Evolutionary conservation across 2,113 vertebrate species (phyloP).

Genomic region (Nipponia nippon): DNA sequence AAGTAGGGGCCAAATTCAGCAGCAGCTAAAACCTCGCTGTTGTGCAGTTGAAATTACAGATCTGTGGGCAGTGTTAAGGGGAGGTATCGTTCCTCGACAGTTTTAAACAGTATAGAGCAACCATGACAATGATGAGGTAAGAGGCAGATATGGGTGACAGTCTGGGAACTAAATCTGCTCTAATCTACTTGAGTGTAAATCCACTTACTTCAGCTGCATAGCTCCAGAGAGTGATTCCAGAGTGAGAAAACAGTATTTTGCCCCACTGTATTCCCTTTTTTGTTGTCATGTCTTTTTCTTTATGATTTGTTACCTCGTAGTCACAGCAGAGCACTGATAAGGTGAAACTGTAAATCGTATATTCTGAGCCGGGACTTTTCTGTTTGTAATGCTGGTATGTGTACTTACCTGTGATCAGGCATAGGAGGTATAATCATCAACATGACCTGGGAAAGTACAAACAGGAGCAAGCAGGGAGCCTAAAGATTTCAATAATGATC

Average conservation of each 20-base stretch:
- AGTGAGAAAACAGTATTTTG: not conserved
- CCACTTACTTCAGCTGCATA: not conserved
- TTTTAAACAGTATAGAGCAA: not conserved
- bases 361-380: constrained; percentile 75
- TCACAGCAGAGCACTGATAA: constrained; percentile 57
- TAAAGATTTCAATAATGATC: constrained; percentile 69
- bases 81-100: not conserved
- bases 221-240: not conserved
- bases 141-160: not conserved
- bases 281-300: not conserved
- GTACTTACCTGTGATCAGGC: constrained; percentile 73
- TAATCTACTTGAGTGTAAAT: constrained; percentile 29
- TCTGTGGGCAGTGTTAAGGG: not conserved
- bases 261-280: not conserved
- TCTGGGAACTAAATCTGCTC: not conserved
- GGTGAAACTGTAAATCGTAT: constrained; percentile 69
- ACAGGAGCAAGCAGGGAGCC: constrained; percentile 49
- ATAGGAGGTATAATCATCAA: constrained; percentile 41
- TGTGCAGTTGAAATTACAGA: not conserved
- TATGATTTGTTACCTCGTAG: constrained; percentile 21
- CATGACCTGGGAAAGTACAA: not conserved
- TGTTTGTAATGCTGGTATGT: constrained; percentile 73
- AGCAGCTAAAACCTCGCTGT: not conserved
- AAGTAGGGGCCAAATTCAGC: not conserved
- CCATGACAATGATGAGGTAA: not conserved